Conservation (phyloP, 1,140 invertebrate genomes). For the Diorhabda sublineata region DNA sequence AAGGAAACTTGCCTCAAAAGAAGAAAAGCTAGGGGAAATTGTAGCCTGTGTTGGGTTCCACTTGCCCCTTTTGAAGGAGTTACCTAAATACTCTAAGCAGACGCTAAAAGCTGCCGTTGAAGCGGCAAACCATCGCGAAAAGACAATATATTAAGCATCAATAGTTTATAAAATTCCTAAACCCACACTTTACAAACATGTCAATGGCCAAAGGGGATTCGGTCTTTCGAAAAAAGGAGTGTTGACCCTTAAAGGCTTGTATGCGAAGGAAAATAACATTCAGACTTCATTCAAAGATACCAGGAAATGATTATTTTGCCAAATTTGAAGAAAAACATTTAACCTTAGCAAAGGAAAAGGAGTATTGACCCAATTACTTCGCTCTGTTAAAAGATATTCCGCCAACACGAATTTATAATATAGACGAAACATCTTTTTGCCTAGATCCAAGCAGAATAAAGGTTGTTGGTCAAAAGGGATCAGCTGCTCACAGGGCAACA, state of each 20-base stretch:
- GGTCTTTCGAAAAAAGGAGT: conserved; percentile 40
- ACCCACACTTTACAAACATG: conserved; percentile 26
- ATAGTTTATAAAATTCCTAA: conserved; percentile 31
- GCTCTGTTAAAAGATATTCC: no score
- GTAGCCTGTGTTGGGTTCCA: conserved; percentile 7
- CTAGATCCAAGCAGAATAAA: conserved; percentile 39
- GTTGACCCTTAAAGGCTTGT: conserved; percentile 35
- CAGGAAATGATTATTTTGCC: conserved; percentile 45
- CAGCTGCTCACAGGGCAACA: conserved; percentile 37
- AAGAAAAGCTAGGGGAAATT: neutral
- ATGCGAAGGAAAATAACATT: conserved; percentile 37
- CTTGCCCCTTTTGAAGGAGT: conserved; percentile 9
- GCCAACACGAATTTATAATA: no score
- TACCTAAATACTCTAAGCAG: conserved; percentile 12
- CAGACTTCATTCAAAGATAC: conserved; percentile 41
- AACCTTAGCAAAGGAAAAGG: conserved; percentile 24
- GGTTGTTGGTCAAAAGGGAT: conserved; percentile 35
- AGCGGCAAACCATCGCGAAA: conserved; percentile 12
- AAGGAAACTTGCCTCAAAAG: no score
- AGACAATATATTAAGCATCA: conserved; percentile 20
- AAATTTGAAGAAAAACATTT: conserved; percentile 15
- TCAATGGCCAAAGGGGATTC: conserved; percentile 29
- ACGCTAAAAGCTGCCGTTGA: conserved; percentile 27
- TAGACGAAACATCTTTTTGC: no score
- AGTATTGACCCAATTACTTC: conserved; percentile 11